Evolutionary conservation across 2,797 vertebrate species (phyloP).

Genomic region (Crenichthys baileyi): DNA sequence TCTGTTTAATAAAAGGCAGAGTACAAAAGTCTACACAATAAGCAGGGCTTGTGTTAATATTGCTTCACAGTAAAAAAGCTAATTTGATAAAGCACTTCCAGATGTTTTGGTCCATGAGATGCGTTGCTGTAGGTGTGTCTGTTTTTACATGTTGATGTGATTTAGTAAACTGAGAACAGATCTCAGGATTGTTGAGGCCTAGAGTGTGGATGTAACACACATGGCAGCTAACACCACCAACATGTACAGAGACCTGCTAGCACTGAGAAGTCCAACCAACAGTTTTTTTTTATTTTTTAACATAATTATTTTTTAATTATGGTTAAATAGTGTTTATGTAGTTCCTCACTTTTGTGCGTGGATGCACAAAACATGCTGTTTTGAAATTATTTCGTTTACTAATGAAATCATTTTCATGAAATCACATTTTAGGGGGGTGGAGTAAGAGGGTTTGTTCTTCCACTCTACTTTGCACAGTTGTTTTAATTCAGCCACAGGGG

Average conservation of each 20-base stretch:
- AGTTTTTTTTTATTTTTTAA: background rate
- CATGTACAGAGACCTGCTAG: background rate
- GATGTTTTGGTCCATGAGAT: constrained; percentile 45
- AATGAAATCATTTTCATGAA: too few relatives aligned
- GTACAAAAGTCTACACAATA: constrained; percentile 43
- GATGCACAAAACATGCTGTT: background rate
- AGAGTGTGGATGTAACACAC: constrained; percentile 21
- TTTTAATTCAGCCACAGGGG: background rate
- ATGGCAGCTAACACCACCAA: constrained; percentile 3
- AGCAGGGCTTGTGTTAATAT: constrained; percentile 51
- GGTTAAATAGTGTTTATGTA: too few relatives aligned
- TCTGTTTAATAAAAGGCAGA: constrained; percentile 59
- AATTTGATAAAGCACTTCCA: constrained; percentile 64
- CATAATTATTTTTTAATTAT: too few relatives aligned
- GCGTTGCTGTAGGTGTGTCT: constrained; percentile 27
- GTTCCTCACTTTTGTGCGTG: too few relatives aligned
- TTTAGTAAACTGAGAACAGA: constrained; percentile 22
- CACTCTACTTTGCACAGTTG: background rate
- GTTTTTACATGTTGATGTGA: constrained; percentile 10
- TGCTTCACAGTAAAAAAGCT: constrained; percentile 58
- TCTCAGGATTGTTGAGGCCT: constrained; percentile 10
- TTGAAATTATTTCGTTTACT: background rate
- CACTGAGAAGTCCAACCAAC: background rate
- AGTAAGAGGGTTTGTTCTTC: background rate
- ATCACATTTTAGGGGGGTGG: too few relatives aligned